Base-by-base conservation (phyloP, 1,140 invertebrate genomes). In the Drosophila sturtevanti region DNA sequence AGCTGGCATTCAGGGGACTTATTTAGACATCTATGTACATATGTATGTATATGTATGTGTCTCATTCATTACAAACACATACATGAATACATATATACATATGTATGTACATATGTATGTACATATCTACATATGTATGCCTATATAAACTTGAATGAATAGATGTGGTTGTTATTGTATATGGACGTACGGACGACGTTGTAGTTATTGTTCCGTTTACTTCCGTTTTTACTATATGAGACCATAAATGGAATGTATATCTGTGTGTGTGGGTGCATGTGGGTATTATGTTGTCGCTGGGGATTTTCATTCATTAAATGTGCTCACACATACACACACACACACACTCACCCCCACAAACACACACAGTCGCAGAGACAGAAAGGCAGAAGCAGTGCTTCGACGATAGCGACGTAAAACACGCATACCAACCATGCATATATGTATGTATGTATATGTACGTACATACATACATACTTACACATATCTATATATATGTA, bases 301-400 rank as follows among this genome's bases (percentile, higher is more conserved):
- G 41, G 81, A 86, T 89, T 79, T 87, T 87, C 84, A 87, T 87
- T 87, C 84, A 87, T 87, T 87, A 89, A 87, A 87, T 69, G 69
- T 58, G 69, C 74, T 41, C 81, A 72, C 80, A 78, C 27, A 66
- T 65, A 63, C 71, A 52, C 44, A 81, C 60, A 63, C 66, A 72
- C 38, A 55, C 59, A 69, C 66, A 72, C 38, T 55, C 59, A 69
- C 74, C 35, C 81, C 68, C 80, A 78, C 27, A 66, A 64, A 63
- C 71, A 52, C 44, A 81, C 60, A 63, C 66, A 72, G n/a, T n/a
- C n/a, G n/a, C 38, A 55, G 54, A 69, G 59, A 77, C 67, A 48
- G 41, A 44, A 16, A 21, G 41, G 41, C 16, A 21, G 9, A 48
- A 18, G 41, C 41, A 48, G 16, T 48, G 41, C 9, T 48, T 16